Conservation (phyloP, 1,140 invertebrate species). For the Odontomachus brunneus region DNA sequence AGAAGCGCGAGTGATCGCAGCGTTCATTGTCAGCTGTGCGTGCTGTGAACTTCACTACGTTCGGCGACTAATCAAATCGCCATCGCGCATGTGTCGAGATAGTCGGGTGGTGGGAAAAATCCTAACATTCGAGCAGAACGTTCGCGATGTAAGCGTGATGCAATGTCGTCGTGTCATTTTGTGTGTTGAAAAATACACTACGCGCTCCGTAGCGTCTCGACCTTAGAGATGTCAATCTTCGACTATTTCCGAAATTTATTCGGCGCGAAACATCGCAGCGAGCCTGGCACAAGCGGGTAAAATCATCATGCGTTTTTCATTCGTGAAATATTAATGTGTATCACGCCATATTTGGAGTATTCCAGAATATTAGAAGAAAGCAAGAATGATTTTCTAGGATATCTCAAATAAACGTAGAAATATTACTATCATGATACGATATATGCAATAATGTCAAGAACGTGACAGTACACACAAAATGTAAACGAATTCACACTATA, state of each 20-base stretch:
- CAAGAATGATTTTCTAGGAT: too few species aligned
- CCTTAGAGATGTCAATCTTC: slow-evolving; percentile 71
- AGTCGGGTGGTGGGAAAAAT: too few species aligned
- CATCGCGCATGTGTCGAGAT: too few species aligned
- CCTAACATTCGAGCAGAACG: background rate
- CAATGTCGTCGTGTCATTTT: background rate
- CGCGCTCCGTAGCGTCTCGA: background rate
- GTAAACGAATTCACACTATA: background rate
- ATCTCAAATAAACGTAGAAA: too few species aligned
- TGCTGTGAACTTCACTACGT: too few species aligned
- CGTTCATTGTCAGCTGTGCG: too few species aligned
- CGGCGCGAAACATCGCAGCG: slow-evolving; percentile 29
- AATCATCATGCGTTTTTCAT: background rate
- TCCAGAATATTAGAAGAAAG: too few species aligned
- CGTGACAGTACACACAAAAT: background rate
- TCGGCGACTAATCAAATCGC: too few species aligned
- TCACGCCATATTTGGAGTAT: too few species aligned
- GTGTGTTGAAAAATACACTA: background rate
- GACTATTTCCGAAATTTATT: slow-evolving; percentile 78
- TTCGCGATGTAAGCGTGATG: background rate
- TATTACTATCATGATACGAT: too few species aligned
- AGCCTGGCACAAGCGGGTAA: slow-evolving; percentile 60
- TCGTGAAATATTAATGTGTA: background rate
- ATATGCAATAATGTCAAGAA: background rate
- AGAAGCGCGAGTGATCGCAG: too few species aligned